A percentile compares a stretch with the other conserved stretches of the same genome.
Conservation (phyloP, 2,888 invertebrate species). For the Caenorhabditis sinica region DNA sequence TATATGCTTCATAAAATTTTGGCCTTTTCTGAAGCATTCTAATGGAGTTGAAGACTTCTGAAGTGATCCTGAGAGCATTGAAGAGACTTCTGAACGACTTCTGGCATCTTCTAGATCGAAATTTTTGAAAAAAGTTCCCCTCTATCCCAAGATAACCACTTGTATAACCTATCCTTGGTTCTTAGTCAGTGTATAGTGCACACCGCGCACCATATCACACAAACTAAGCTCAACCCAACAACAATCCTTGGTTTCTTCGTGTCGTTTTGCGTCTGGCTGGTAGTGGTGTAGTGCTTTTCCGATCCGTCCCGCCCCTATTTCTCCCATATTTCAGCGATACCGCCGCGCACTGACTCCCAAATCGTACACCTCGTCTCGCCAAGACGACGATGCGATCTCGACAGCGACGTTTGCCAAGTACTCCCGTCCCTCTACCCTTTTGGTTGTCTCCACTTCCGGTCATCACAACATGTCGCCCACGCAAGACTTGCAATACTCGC, state of each 20-base stretch:
- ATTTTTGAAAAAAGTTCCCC: not conserved
- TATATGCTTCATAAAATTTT: too few relatives aligned
- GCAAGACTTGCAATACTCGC: conserved; percentile 60
- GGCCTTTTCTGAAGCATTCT: too few relatives aligned
- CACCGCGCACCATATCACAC: too few relatives aligned
- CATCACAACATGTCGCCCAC: not conserved
- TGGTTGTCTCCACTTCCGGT: conserved; percentile 49
- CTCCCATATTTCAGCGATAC: conserved; percentile 57
- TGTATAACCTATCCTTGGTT: not conserved
- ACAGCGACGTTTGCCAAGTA: conserved; percentile 60
- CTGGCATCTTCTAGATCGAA: too few relatives aligned
- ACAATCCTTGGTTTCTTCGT: conserved; percentile 46
- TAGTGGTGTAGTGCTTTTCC: conserved; percentile 16
- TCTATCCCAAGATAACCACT: not conserved
- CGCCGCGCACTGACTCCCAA: conserved; percentile 61
- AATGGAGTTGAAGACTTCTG: too few relatives aligned
- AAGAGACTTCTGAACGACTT: too few relatives aligned
- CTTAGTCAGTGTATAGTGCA: too few relatives aligned
- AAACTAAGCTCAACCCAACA: not conserved
- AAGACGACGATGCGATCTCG: conserved; percentile 54
- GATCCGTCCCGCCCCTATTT: conserved; percentile 1
- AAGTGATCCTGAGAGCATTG: too few relatives aligned
- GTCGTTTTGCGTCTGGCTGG: conserved; percentile 65
- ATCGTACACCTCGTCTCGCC: conserved; percentile 42
- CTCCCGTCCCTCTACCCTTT: conserved; percentile 41